Base-by-base conservation (phyloP, 2,888 invertebrate species). In the Sericinus montela region DNA sequence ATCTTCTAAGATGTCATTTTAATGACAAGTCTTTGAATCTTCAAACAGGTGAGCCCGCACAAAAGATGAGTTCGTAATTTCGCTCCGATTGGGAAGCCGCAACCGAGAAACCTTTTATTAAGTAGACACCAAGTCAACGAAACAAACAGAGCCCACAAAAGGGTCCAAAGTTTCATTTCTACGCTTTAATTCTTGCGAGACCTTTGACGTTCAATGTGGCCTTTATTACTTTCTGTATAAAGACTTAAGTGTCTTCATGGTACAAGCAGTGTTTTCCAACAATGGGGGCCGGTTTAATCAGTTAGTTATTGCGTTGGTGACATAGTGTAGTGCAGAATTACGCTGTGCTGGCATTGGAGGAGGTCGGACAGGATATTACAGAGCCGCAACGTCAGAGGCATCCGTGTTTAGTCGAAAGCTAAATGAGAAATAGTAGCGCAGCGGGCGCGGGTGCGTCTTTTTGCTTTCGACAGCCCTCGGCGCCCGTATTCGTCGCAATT, bases 331-430 rank as follows among this genome's bases (percentile, higher is more conserved):
- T 67, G 65, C 63, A 53, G 71, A 59, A 19, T 4, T 29, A 19
- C 36, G n/a, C 28, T 59, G 59, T 55, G 60, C 56, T 57, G 58
- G 28, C 41, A 62, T 65, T 65, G 70, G 76, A 75, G 70, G 71
- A 67, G 80, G 79, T 76, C 78, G 72, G 75, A 76, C 86, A 83
- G 86, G 86, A 87, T 85, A 87, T 87, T 87, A 80, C 84, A 71
- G 72, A 80, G 73, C 81, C 80, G 63, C 81, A 69, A 60, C 65
- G 83, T 81, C 85, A 80, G 69, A 68, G 67, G 71, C 82, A 82
- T 65, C 76, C 78, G 75, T 69, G 75, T 71, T 69, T 67, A 71
- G 72, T 69, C 65, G 66, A 60, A 56, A 67, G 72, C 75, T 69
- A 80, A 83, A 85, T 83, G 83, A 85, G 82, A 81, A 82, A 83